Evolutionary conservation across 2,888 invertebrate genomes (phyloP), one percentile per base, ranked within the genome.

Genomic region (Leptogaster cylindrica): DNA sequence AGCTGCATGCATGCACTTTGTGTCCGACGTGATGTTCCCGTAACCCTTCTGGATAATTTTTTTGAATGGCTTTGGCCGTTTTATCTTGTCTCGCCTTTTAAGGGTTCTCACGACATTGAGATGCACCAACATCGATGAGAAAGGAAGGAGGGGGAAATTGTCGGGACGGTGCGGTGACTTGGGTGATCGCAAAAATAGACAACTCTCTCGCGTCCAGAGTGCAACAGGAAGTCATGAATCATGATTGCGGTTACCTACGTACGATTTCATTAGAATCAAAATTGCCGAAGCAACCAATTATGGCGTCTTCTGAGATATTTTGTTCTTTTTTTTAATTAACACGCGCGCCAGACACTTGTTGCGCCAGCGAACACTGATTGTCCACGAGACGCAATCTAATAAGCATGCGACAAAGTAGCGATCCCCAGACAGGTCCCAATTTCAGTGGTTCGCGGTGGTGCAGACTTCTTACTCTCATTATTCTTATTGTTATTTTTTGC

Each of bases 71-170:
- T 8, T 14, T 7, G 44, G 61, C 41, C 61, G 20, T 25, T 61
- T 41, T 61, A 44, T 61, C 61, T 61, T 61, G 44, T 44, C 44
- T 61, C 61, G 61, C 61, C 61, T 61, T 61, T 61, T 61, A 61
- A 61, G 61, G 61, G 18, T 52, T 31, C 31, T 31, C 51, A 31
- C 10, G 31, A 8, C 31, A 7, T 31, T 31, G 31, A 7, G 6
- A 8, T 31, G 6, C 6, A 7, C 6, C 31, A 31, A 7, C 31
- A 7, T 31, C 31, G n/a, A 31, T 8, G 31, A 31, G 6, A 31
- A 31, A 31, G 6, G 10, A 31, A 31, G 10, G 6, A 31, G 31
- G 31, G 10, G 31, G 10, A 31, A 31, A 8, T 8, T 20, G 50
- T 14, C 8, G 44, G 16, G 16, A 44, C n/a, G 16, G 16, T 27